These are phyloP conservation scores for Cremastinae sp. DNA, from an alignment of 2,888 invertebrate species.

Conservation along the genomic window DNA sequence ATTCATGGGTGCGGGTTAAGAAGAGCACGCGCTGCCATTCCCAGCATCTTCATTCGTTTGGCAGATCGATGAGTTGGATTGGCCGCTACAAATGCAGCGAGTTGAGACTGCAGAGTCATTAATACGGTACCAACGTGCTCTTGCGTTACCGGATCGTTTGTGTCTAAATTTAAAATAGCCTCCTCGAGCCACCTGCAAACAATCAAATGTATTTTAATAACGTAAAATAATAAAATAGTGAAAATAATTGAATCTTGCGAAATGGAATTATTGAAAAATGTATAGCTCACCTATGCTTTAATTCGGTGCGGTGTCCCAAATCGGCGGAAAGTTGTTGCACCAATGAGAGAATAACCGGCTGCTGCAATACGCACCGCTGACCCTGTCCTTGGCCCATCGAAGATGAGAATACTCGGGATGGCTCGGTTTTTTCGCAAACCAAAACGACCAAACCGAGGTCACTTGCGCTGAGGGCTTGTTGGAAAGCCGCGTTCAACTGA, in stretches of 20 bases:
- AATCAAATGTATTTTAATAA: too few species aligned
- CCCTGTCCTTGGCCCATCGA: conserved; percentile 80
- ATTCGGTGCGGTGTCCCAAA: conserved; percentile 90
- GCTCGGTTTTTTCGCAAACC: conserved; percentile 92
- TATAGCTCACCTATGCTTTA: conserved; percentile 90
- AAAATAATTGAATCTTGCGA: too few species aligned
- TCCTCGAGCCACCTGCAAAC: conserved; percentile 90
- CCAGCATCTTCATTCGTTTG: conserved; percentile 86
- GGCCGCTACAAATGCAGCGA: conserved; percentile 85
- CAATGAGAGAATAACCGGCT: conserved; percentile 94
- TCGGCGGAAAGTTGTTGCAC: conserved; percentile 97
- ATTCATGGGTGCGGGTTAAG: conserved; percentile 74
- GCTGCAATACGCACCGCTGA: conserved; percentile 88
- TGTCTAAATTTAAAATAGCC: conserved; percentile 91
- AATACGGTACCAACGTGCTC: conserved; percentile 92
- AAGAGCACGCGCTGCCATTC: conserved; percentile 86
- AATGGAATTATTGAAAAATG: too few species aligned
- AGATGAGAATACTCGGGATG: conserved; percentile 86
- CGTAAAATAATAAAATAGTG: too few species aligned
- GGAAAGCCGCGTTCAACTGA: conserved; percentile 93
- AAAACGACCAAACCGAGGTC: conserved; percentile 93
- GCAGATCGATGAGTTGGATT: conserved; percentile 86
- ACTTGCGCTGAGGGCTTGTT: conserved; percentile 93
- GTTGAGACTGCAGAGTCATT: conserved; percentile 88
- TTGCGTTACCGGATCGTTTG: conserved; percentile 88